Percentiles rank a stretch among this genome's conserved stretches.
Conservation (phyloP, 1,140 invertebrate species). For the Drosophila fuyamai region DNA sequence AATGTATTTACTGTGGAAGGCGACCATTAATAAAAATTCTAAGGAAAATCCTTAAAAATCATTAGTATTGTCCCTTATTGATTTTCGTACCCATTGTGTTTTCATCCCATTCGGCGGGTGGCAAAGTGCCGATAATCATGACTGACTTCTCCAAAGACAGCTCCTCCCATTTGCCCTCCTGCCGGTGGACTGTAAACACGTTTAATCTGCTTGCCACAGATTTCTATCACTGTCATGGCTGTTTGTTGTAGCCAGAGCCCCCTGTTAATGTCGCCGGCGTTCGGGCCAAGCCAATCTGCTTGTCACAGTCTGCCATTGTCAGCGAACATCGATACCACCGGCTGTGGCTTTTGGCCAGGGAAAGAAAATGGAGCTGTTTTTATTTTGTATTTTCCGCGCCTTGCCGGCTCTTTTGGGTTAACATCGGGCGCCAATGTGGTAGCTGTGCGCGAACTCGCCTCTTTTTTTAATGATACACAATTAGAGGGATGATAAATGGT, state of each 20-base stretch:
- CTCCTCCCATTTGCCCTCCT: conserved; percentile 14
- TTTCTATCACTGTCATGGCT: conserved; percentile 79
- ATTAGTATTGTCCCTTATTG: conserved; percentile 11
- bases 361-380: conserved; percentile 13
- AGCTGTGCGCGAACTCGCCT: conserved; percentile 37
- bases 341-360: conserved; percentile 6
- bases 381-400: conserved; percentile 19
- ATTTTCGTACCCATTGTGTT: conserved; percentile 20
- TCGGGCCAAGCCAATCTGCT: conserved; percentile 18
- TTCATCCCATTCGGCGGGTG: conserved; percentile 12
- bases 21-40: background rate
- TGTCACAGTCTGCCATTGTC: conserved; percentile 62
- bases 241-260: conserved; percentile 33
- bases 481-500: conserved; percentile 84
- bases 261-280: conserved; percentile 29
- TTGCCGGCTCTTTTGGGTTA: conserved; percentile 62
- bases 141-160: conserved; percentile 71
- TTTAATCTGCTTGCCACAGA: conserved; percentile 81
- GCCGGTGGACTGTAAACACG: conserved; percentile 50
- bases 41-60: conserved; percentile 2
- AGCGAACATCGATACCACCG: conserved; percentile 55
- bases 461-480: conserved; percentile 84
- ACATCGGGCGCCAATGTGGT: conserved; percentile 53
- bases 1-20: too few species aligned
- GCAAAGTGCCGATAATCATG: conserved; percentile 79